These are phyloP conservation scores for Drosophila cardini DNA, from an alignment of 1,140 invertebrate genomes.

Conservation along the genomic window DNA sequence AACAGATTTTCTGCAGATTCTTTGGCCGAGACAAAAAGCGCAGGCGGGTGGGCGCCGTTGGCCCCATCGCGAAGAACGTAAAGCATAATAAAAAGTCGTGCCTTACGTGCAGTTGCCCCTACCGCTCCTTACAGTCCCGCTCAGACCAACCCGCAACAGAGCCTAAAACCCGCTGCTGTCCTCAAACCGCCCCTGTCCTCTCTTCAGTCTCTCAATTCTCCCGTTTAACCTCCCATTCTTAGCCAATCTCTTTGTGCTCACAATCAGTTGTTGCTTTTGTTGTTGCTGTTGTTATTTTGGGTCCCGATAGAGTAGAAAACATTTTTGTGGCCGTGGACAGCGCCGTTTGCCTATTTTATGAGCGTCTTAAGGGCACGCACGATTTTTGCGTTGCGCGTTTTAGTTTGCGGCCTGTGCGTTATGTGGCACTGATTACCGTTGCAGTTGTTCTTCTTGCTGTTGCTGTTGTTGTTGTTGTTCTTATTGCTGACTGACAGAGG, in stretches of 20 bases:
- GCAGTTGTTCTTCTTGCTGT: conserved; percentile 27
- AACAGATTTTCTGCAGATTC: conserved; percentile 68
- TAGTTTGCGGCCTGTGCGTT: conserved; percentile 69
- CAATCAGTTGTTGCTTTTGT: conserved; percentile 26
- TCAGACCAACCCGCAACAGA: neutral
- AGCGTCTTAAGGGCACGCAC: conserved; percentile 81
- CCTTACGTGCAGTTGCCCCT: conserved; percentile 73
- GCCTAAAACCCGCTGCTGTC: neutral
- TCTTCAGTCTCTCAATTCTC: neutral
- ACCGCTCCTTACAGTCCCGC: neutral
- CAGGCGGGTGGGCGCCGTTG: conserved; percentile 79
- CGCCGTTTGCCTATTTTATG: conserved; percentile 70
- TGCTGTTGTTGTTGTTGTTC: conserved; percentile 12
- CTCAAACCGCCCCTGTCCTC: neutral
- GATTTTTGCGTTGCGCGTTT: conserved; percentile 80
- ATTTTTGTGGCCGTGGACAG: conserved; percentile 68
- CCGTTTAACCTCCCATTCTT: conserved; percentile 36
- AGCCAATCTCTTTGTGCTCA: conserved; percentile 26
- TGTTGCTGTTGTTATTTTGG: conserved; percentile 43
- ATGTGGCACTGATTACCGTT: conserved; percentile 81
- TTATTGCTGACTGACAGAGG: conserved; percentile 38
- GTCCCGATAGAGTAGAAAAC: conserved; percentile 56
- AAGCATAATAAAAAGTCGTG: conserved; percentile 82
- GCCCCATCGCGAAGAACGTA: conserved; percentile 72
- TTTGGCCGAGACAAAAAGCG: conserved; percentile 60